phyloP scores from a whole-genome alignment of 2,888 invertebrate species.

The Serrognathus titanus region DNA sequence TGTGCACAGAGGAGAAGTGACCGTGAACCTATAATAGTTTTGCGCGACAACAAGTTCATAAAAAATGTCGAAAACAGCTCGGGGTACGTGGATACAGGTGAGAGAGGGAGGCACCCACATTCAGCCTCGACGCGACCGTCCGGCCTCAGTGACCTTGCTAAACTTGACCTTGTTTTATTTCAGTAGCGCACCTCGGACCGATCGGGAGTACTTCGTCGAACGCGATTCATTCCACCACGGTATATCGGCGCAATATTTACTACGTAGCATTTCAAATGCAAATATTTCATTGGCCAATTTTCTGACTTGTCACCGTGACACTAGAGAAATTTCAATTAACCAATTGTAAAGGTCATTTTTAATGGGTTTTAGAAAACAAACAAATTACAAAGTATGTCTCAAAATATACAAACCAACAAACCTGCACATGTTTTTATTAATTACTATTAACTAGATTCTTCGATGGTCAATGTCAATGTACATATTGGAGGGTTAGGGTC shows the following conservation, averaged over 20 bases:
- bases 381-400: no score
- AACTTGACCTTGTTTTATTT: constrained; percentile 53
- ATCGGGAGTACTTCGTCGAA: constrained; percentile 16
- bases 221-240: constrained; percentile 21
- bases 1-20: not conserved
- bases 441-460: no score
- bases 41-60: constrained; percentile 20
- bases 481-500: no score
- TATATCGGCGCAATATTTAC: not conserved
- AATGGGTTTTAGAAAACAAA: no score
- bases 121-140: constrained; percentile 36
- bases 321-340: no score
- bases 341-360: no score
- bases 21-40: constrained; percentile 18
- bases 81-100: constrained; percentile 20
- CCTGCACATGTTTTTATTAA: no score
- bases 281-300: no score
- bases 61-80: constrained; percentile 20
- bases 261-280: no score
- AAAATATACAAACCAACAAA: no score
- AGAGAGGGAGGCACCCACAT: constrained; percentile 32
- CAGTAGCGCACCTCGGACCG: constrained; percentile 39
- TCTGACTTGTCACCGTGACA: no score
- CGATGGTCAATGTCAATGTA: no score
- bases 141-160: constrained; percentile 42